phyloP scores from a whole-genome alignment of 1,140 invertebrate genomes.

The Mya arenaria region DNA sequence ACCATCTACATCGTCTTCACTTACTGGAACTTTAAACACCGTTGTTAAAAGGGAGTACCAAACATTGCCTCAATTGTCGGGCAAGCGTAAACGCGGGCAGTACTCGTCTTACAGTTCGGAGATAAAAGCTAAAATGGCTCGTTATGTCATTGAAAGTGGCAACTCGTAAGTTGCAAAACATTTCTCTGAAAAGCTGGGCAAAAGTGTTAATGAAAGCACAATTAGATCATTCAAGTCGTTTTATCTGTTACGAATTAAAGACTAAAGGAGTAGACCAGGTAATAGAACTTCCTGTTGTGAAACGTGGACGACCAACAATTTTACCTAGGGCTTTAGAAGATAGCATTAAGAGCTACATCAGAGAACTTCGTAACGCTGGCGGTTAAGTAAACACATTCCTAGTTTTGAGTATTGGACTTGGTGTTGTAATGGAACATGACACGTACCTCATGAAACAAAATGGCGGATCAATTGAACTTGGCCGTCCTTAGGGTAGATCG shows the following conservation, averaged over 20 bases:
- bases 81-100: no score
- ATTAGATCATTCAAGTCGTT: neutral
- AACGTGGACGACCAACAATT: conserved; percentile 25
- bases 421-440: conserved; percentile 6
- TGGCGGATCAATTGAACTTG: neutral
- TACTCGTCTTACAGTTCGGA: no score
- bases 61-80: no score
- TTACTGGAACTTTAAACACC: no score
- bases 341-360: conserved; percentile 19
- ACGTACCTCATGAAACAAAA: neutral
- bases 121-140: no score
- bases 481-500: neutral
- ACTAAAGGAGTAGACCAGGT: neutral
- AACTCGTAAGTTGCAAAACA: neutral
- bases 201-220: conserved; percentile 15
- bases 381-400: neutral
- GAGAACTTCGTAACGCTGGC: neutral
- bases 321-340: conserved; percentile 1
- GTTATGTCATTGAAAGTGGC: neutral
- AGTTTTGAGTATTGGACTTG: neutral
- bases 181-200: neutral
- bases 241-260: conserved; percentile 1
- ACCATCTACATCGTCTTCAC: no score
- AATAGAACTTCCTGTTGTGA: neutral
- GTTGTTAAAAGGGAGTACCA: no score